These are phyloP conservation scores for Anodontia alba DNA, from an alignment of 2,888 invertebrate genomes.

Conservation along the genomic window DNA sequence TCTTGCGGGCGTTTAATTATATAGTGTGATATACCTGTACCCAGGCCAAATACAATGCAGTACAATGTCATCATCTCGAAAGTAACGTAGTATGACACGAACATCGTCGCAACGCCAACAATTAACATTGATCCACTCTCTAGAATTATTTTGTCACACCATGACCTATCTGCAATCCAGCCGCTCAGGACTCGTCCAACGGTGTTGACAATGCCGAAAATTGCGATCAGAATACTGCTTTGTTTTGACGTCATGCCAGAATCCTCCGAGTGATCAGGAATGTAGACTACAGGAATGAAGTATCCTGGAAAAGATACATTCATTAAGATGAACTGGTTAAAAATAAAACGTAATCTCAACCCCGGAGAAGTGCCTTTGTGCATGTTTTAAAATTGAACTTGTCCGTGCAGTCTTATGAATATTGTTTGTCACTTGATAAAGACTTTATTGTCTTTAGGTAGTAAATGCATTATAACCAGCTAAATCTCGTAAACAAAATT, in stretches of 20 bases:
- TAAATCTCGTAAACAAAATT: no score
- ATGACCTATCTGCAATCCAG: slow-evolving; percentile 90
- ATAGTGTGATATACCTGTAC: slow-evolving; percentile 68
- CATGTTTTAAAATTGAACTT: no score
- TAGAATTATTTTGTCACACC: slow-evolving; percentile 92
- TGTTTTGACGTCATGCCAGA: slow-evolving; percentile 66
- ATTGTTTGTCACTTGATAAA: no score
- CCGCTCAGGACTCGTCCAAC: slow-evolving; percentile 95
- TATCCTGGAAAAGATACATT: slow-evolving; percentile 89
- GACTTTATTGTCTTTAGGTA: no score
- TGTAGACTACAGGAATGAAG: slow-evolving; percentile 96
- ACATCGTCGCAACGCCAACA: slow-evolving; percentile 93
- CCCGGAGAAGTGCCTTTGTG: no score
- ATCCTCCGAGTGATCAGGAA: slow-evolving; percentile 83
- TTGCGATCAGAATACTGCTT: slow-evolving; percentile 57
- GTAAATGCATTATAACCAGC: no score
- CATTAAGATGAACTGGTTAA: no score
- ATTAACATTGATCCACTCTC: slow-evolving; percentile 94
- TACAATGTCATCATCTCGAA: slow-evolving; percentile 92
- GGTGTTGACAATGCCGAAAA: slow-evolving; percentile 92
- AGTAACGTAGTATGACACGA: slow-evolving; percentile 92
- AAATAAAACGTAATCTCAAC: no score
- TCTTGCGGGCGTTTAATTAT: no score
- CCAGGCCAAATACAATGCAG: slow-evolving; percentile 94
- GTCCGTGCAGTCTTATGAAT: no score